Evolutionary conservation across 2,888 invertebrate genomes (phyloP), one percentile per base, ranked within the genome.

Genomic region (Sarcophaga caerulescens): DNA sequence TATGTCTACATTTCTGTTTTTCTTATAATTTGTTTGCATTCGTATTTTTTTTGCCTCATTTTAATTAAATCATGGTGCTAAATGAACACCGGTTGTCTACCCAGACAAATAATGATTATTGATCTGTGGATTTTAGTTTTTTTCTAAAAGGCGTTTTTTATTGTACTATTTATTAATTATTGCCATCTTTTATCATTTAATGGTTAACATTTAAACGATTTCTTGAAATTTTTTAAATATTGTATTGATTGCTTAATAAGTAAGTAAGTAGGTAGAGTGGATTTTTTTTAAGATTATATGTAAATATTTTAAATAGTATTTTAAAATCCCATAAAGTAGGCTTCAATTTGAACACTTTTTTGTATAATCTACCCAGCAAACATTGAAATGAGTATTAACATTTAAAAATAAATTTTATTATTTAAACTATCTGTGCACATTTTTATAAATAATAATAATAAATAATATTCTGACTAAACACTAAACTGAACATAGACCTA

Each of bases 31-130:
- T 17, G 35, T 70, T 59, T 35, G 35, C 35, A 35, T 35, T 44
- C 71, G 17, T 47, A 47, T 47, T 47, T 47, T 14, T 14, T 47
- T 52, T 52, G 52, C 52, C 12, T 60, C 11, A 71, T 57, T 71
- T 63, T 19, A 70, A 60, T 52, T 60, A 25, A 60, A 60, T 77
- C 12, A 45, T 25, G 14, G n/a, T 69, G n/a, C 45, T 69, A 45
- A 45, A 35, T 69, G 44, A 60, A 52, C 17, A 52, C 52, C 14
- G 52, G 68, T 19, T 19, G 23, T 69, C 52, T 14, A 17, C 10
- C 14, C 5, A 14, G 17, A 14, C 52, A 52, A 52, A 52, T 52
- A 52, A 14, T 52, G 52, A 14, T 52, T 52, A 52, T 52, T 52
- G 52, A 52, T 52, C 52, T 52, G 17, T 52, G 1, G 52, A 17